Percentiles rank a stretch among this genome's conserved stretches.
Conservation (phyloP, 2,113 vertebrate species). For the Eptatretus burgeri region DNA sequence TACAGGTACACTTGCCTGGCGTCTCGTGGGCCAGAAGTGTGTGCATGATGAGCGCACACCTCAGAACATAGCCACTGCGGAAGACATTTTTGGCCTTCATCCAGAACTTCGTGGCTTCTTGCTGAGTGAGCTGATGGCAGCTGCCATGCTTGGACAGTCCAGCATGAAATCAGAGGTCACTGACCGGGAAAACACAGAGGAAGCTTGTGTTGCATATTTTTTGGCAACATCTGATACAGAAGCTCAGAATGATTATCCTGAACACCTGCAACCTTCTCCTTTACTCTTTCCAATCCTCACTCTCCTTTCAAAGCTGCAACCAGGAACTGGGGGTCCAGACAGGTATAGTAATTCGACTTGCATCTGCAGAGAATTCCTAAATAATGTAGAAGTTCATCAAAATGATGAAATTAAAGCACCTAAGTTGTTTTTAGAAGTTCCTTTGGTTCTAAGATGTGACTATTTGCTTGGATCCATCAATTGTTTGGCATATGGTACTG, state of each 20-base stretch:
- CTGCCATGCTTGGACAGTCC: background rate
- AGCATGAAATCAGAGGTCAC: too few relatives aligned
- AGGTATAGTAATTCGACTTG: background rate
- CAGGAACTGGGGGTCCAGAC: background rate
- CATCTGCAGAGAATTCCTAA: background rate
- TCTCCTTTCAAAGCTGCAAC: slow-evolving; percentile 1
- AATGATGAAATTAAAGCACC: too few relatives aligned
- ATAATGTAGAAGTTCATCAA: too few relatives aligned
- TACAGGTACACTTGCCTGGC: slow-evolving; percentile 1
- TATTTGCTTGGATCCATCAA: too few relatives aligned
- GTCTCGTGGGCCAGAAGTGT: background rate
- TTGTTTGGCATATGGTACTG: too few relatives aligned
- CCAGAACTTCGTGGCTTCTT: slow-evolving; percentile 1
- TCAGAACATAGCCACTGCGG: background rate
- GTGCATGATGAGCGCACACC: background rate
- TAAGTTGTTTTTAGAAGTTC: too few relatives aligned
- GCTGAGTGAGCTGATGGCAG: slow-evolving; percentile 3
- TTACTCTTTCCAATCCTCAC: background rate
- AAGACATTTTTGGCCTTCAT: background rate
- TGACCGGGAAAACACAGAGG: too few relatives aligned
- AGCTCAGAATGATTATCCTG: background rate
- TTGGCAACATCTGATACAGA: too few relatives aligned
- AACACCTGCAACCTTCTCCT: background rate
- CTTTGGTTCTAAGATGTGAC: too few relatives aligned
- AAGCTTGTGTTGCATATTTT: too few relatives aligned